Conservation (phyloP, 2,113 vertebrate species). For the Pseudorhombus dupliciocellatus region DNA sequence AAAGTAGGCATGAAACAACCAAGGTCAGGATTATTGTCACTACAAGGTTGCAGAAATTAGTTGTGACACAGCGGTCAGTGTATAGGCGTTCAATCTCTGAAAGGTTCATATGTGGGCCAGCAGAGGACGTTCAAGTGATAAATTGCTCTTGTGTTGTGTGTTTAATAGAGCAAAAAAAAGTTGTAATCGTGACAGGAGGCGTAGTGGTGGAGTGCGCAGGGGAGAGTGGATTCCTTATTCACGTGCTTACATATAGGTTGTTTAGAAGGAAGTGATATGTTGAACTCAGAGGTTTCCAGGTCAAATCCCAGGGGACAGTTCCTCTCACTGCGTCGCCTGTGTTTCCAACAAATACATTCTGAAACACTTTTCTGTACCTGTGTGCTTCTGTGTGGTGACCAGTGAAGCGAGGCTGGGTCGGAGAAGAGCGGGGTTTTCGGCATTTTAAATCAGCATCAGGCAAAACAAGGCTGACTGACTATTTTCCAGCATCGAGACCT, state of each 20-base stretch:
- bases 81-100: background rate
- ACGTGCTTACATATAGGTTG: too few relatives aligned
- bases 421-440: too few relatives aligned
- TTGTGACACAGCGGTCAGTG: background rate
- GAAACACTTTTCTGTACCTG: too few relatives aligned
- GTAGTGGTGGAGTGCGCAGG: background rate
- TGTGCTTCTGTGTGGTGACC: too few relatives aligned
- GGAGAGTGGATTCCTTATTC: background rate
- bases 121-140: background rate
- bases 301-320: too few relatives aligned
- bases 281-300: background rate
- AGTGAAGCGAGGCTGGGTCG: too few relatives aligned
- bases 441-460: too few relatives aligned
- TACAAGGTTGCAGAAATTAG: background rate
- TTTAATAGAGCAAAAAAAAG: background rate
- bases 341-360: too few relatives aligned
- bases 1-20: background rate
- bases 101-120: background rate
- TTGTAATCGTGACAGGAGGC: background rate
- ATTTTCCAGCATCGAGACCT: too few relatives aligned
- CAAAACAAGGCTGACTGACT: too few relatives aligned
- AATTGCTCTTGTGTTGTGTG: background rate
- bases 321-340: too few relatives aligned
- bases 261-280: background rate
- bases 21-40: slow-evolving; percentile 1